Evolutionary conservation across 1,140 invertebrate species (phyloP).

Genomic region (Macrocentrus cingulum): DNA sequence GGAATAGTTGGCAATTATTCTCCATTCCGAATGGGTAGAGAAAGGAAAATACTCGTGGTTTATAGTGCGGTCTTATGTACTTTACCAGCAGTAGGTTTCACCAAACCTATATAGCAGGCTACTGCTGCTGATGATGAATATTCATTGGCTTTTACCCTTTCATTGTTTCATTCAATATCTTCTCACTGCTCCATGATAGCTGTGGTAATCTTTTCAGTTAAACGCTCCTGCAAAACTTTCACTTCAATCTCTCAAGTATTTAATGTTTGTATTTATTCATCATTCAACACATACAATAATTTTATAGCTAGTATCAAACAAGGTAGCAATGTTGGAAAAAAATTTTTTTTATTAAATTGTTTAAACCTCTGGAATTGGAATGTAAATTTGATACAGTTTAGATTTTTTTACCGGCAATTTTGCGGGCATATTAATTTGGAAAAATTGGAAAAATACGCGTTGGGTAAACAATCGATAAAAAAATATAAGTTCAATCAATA

Average conservation of each 20-base stretch:
- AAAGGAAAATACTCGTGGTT: slow-evolving; percentile 19
- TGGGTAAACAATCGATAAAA: too few relatives aligned
- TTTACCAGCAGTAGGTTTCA: not conserved
- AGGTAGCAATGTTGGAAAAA: too few relatives aligned
- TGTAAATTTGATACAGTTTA: too few relatives aligned
- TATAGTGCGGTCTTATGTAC: not conserved
- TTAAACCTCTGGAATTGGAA: too few relatives aligned
- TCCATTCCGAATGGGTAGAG: slow-evolving; percentile 12
- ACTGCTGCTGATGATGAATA: slow-evolving; percentile 24
- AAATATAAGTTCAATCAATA: too few relatives aligned
- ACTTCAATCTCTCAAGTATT: not conserved
- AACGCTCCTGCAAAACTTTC: not conserved
- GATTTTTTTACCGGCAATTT: too few relatives aligned
- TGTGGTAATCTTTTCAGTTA: not conserved
- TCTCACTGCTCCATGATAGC: slow-evolving; percentile 15
- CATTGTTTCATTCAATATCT: slow-evolving; percentile 20
- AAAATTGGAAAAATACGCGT: too few relatives aligned
- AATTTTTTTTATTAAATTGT: too few relatives aligned
- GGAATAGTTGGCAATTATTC: slow-evolving; percentile 49
- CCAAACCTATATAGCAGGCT: not conserved
- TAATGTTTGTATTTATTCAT: too few relatives aligned
- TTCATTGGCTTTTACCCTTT: slow-evolving; percentile 29
- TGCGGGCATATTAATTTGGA: too few relatives aligned
- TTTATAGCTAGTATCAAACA: too few relatives aligned
- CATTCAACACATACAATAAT: too few relatives aligned